These are phyloP conservation scores for Erpetoichthys calabaricus DNA, from an alignment of 2,797 vertebrate genomes.

Conservation along the genomic window DNA sequence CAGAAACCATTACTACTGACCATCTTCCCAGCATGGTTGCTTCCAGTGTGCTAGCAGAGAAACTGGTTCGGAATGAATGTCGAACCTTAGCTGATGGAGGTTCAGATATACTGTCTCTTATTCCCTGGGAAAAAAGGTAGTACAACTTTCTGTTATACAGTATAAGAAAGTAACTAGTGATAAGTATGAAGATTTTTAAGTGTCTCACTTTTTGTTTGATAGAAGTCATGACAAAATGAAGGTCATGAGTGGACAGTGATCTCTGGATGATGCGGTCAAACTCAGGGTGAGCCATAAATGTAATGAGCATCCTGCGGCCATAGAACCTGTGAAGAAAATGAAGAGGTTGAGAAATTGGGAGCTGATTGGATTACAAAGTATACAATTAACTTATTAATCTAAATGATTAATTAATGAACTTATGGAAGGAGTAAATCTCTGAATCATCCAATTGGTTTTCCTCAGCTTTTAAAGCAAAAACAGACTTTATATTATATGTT, in stretches of 20 bases:
- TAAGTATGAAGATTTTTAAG: background rate
- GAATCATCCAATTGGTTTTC: no score
- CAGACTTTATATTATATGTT: no score
- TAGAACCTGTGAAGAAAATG: conserved; percentile 26
- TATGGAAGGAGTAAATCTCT: no score
- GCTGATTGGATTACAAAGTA: no score
- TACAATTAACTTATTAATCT: no score
- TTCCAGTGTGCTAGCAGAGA: conserved; percentile 13
- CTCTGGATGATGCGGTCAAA: conserved; percentile 31
- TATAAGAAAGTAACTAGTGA: background rate
- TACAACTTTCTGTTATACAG: background rate
- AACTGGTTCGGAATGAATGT: conserved; percentile 6
- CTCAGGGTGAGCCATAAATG: conserved; percentile 30
- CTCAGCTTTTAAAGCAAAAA: no score
- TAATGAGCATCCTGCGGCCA: conserved; percentile 36
- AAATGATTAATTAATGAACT: no score
- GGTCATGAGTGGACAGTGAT: conserved; percentile 23
- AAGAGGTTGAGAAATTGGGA: no score
- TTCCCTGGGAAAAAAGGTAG: conserved; percentile 20
- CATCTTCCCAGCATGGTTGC: background rate
- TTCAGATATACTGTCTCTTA: conserved; percentile 21
- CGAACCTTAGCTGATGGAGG: conserved; percentile 17
- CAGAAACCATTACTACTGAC: background rate
- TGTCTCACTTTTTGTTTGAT: conserved; percentile 31
- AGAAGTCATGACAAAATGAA: conserved; percentile 29